A percentile compares a stretch with the other conserved stretches of the same genome.
Conservation (phyloP, 2,797 vertebrate species). For the Xenops minutus region DNA sequence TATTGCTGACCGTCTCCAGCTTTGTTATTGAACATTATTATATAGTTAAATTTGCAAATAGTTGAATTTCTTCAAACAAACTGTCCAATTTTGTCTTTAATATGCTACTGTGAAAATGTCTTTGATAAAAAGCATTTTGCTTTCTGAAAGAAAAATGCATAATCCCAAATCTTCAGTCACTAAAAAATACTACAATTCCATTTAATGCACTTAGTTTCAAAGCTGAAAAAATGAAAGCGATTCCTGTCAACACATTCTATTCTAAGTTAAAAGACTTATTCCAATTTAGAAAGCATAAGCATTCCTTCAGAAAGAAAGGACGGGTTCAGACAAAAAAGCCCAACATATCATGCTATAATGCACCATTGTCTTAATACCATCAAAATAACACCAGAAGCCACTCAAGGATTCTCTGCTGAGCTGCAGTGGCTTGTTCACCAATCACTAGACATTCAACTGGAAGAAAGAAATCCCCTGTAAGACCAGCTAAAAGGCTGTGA, state of each 20-base stretch:
- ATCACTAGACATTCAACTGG: slow-evolving; percentile 45
- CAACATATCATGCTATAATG: slow-evolving; percentile 41
- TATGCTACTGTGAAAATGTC: neutral
- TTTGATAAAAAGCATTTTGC: neutral
- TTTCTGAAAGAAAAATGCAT: slow-evolving; percentile 43
- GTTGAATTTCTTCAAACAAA: neutral
- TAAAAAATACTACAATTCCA: slow-evolving; percentile 49
- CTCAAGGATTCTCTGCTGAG: slow-evolving; percentile 59
- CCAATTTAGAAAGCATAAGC: slow-evolving; percentile 7
- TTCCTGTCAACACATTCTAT: slow-evolving; percentile 48
- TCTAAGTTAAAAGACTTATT: slow-evolving; percentile 54
- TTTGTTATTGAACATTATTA: neutral
- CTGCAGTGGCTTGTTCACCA: slow-evolving; percentile 63
- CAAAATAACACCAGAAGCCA: slow-evolving; percentile 66
- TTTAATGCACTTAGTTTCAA: slow-evolving; percentile 63
- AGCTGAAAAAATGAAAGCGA: slow-evolving; percentile 48
- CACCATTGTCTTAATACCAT: slow-evolving; percentile 70
- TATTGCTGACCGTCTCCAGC: neutral
- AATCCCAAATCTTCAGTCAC: slow-evolving; percentile 31
- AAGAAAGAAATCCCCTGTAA: slow-evolving; percentile 29
- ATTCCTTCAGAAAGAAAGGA: slow-evolving; percentile 5
- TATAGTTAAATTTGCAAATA: neutral
- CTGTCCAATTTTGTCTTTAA: neutral
- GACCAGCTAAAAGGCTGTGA: slow-evolving; percentile 63
- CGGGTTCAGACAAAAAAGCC: neutral